phyloP scores from a whole-genome alignment of 1,140 invertebrate genomes.

The Intoshia linei region DNA sequence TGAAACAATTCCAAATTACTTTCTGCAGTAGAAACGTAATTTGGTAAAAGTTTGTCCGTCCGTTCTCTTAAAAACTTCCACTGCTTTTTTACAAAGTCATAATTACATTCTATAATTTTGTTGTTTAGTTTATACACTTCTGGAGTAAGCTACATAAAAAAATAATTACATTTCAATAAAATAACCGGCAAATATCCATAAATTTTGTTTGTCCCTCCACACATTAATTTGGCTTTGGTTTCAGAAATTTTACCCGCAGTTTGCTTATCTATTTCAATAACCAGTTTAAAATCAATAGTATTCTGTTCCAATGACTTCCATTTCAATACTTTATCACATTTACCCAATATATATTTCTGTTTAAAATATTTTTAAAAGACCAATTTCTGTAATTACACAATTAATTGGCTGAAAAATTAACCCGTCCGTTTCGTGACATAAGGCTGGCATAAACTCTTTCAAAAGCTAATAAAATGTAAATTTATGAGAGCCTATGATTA shows the following conservation, averaged over 20 bases:
- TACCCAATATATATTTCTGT: constrained; percentile 45
- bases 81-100: constrained; percentile 24
- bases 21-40: constrained; percentile 42
- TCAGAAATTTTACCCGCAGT: constrained; percentile 37
- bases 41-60: constrained; percentile 81
- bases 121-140: constrained; percentile 41
- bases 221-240: constrained; percentile 43
- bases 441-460: constrained; percentile 44
- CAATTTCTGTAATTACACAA: constrained; percentile 24
- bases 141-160: constrained; percentile 26
- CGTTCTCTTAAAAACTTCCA: constrained; percentile 85
- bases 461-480: constrained; percentile 30
- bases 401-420: constrained; percentile 72
- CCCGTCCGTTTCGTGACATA: constrained; percentile 77
- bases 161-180: too few species aligned
- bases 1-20: constrained; percentile 27
- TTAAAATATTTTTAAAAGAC: constrained; percentile 13
- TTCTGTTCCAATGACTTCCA: constrained; percentile 79
- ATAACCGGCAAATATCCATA: too few species aligned
- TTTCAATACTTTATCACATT: constrained; percentile 51
- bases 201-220: too few species aligned
- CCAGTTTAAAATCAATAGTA: constrained; percentile 68
- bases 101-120: constrained; percentile 79
- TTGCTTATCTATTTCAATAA: constrained; percentile 37
- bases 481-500: constrained; percentile 6